Conservation (phyloP, 2,797 vertebrate genomes). For the Rhadinocentrus ornatus region DNA sequence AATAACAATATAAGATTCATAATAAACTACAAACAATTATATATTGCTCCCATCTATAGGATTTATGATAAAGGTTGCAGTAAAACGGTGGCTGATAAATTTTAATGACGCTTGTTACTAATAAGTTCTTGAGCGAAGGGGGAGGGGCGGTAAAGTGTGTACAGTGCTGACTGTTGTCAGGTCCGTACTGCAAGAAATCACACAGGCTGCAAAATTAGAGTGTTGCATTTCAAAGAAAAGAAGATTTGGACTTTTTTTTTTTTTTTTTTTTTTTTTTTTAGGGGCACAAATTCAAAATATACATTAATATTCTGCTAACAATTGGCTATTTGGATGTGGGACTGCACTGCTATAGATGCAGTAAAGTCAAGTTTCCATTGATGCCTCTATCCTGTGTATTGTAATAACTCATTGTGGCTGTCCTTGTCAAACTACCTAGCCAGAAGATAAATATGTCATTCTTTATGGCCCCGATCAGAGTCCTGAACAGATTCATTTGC, state of each 20-base stretch:
- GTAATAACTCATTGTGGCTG: constrained; percentile 79
- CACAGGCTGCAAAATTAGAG: constrained; percentile 31
- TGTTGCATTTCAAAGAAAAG: constrained; percentile 15
- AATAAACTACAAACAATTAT: constrained; percentile 85
- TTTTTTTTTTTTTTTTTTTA: constrained; percentile 10
- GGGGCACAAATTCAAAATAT: neutral
- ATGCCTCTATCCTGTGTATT: constrained; percentile 57
- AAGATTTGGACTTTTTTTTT: neutral
- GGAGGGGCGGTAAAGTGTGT: constrained; percentile 23
- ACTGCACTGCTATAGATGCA: constrained; percentile 42
- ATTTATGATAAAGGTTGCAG: constrained; percentile 87
- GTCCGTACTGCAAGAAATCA: constrained; percentile 45
- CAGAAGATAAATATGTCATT: constrained; percentile 83
- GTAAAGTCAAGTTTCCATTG: constrained; percentile 62
- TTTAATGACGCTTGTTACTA: constrained; percentile 92
- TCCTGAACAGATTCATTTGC: constrained; percentile 80
- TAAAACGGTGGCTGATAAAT: constrained; percentile 92
- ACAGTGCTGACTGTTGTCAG: constrained; percentile 53
- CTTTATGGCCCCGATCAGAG: constrained; percentile 80
- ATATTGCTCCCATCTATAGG: constrained; percentile 82
- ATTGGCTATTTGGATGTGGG: constrained; percentile 29
- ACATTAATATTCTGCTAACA: constrained; percentile 21
- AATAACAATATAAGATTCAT: constrained; percentile 88
- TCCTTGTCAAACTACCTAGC: constrained; percentile 82
- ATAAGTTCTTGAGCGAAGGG: constrained; percentile 80